Conservation (phyloP, 92 coral and sea anemone genomes). For the Bergia puertoricense region DNA sequence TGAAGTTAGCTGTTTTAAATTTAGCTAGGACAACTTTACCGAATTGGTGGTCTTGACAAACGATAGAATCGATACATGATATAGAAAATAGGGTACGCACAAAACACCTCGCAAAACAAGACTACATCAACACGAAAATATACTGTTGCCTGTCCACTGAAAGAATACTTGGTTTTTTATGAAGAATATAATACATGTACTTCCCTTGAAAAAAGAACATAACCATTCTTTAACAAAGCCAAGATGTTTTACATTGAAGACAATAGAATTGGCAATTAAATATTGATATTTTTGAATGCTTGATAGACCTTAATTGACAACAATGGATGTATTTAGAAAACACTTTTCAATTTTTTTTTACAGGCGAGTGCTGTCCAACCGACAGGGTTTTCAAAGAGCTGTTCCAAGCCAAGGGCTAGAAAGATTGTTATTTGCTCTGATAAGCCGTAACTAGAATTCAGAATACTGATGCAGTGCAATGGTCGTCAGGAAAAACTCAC, state of each 20-base stretch:
- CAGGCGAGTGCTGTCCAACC: neutral
- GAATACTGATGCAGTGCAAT: neutral
- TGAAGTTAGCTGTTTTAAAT: neutral
- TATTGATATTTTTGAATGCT: conserved; percentile 26
- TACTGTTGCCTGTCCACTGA: neutral
- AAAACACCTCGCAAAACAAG: neutral
- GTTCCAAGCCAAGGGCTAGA: neutral
- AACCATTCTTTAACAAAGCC: neutral
- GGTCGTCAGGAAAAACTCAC: neutral
- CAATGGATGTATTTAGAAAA: conserved; percentile 6
- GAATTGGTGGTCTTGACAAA: neutral
- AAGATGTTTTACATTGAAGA: neutral
- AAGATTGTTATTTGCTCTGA: neutral
- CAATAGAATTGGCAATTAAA: conserved; percentile 1
- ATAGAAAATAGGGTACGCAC: neutral
- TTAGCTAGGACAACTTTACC: neutral
- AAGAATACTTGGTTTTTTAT: neutral
- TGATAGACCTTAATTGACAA: conserved; percentile 16
- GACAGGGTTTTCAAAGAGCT: neutral
- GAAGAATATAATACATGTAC: neutral
- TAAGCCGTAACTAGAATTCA: too few species aligned
- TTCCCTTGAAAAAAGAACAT: neutral
- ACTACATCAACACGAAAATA: neutral
- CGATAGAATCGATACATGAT: neutral
- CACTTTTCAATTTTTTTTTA: neutral